Evolutionary conservation across 2,888 invertebrate genomes (phyloP).

Genomic region (Allolobophora icterica): DNA sequence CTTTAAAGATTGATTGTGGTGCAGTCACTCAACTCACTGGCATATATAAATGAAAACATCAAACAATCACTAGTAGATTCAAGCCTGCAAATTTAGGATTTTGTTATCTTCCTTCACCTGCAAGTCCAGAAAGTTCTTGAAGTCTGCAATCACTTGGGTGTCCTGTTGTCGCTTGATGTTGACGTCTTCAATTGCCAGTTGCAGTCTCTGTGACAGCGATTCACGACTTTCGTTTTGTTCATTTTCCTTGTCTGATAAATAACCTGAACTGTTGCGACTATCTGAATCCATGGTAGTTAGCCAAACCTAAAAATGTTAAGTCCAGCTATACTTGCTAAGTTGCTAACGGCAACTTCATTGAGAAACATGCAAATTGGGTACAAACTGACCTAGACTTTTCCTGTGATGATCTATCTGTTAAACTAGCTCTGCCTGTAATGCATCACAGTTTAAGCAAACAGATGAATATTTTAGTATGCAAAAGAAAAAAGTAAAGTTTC

Average conservation of each 20-base stretch:
- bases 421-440: background rate
- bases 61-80: background rate
- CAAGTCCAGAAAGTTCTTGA: conserved; percentile 24
- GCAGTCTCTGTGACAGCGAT: background rate
- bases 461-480: background rate
- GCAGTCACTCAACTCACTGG: too few species aligned
- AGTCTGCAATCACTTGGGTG: background rate
- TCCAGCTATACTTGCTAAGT: background rate
- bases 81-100: background rate
- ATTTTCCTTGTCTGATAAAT: background rate
- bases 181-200: conserved; percentile 11
- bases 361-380: background rate
- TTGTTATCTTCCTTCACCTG: background rate
- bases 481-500: background rate
- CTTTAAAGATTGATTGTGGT: too few species aligned
- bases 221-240: background rate
- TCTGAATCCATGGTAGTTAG: background rate
- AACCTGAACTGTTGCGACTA: background rate
- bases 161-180: conserved; percentile 22
- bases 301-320: background rate
- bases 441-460: background rate
- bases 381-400: background rate
- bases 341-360: background rate
- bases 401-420: background rate
- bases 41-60: background rate